phyloP scores from a whole-genome alignment of 2,888 invertebrate genomes.

The Tachina fera region DNA sequence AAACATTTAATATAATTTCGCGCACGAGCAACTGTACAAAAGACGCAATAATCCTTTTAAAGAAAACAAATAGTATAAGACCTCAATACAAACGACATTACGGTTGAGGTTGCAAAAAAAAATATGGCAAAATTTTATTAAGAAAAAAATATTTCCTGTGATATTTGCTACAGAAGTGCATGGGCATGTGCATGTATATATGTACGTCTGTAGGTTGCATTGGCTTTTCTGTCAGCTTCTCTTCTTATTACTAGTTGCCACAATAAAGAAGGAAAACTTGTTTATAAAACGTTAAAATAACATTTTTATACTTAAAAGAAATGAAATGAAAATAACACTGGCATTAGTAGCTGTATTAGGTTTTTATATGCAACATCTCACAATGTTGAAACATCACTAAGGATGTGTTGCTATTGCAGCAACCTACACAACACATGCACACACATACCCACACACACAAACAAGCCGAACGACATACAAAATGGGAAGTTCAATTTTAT shows the following conservation, averaged over 20 bases:
- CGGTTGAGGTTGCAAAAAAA: slow-evolving; percentile 30
- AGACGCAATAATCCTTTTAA: slow-evolving; percentile 60
- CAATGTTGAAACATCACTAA: slow-evolving; percentile 2
- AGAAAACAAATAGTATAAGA: slow-evolving; percentile 54
- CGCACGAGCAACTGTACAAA: slow-evolving; percentile 63
- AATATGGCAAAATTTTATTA: not conserved
- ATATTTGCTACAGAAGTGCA: not conserved
- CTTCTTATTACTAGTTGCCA: slow-evolving; percentile 9
- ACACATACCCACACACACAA: too few relatives aligned
- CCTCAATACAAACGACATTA: slow-evolving; percentile 50
- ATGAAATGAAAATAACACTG: slow-evolving; percentile 53
- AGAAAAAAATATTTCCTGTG: slow-evolving; percentile 26
- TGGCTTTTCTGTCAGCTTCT: not conserved
- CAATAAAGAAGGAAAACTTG: not conserved
- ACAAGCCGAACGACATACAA: not conserved
- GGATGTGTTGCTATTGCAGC: slow-evolving; percentile 13
- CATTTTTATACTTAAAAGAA: slow-evolving; percentile 40
- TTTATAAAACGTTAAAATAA: slow-evolving; percentile 40
- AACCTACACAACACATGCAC: slow-evolving; percentile 10
- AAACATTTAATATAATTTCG: slow-evolving; percentile 61
- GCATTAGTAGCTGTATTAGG: slow-evolving; percentile 57
- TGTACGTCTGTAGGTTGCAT: not conserved
- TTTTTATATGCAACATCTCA: slow-evolving; percentile 16
- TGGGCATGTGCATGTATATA: too few relatives aligned
- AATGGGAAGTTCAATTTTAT: slow-evolving; percentile 59